Evolutionary conservation across 2,797 vertebrate genomes (phyloP), one percentile per base, ranked within the genome.

Genomic region (Aphelocoma californica): DNA sequence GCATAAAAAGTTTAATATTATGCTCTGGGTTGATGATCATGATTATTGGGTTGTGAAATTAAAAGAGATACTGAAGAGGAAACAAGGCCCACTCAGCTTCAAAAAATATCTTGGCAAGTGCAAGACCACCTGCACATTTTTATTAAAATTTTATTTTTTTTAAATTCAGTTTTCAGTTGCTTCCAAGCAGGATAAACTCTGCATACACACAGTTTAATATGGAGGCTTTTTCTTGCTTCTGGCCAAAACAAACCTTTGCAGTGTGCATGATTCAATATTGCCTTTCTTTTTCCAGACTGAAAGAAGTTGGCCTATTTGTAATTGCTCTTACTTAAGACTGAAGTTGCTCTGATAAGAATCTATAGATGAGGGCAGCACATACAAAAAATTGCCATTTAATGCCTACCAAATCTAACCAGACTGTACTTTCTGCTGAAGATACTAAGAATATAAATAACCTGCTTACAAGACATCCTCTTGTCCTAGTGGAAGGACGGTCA

Each of bases 361-460:
- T 86, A 57, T 67, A 94, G 62, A 13, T 90, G 32, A 95, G 84
- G 70, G 45, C 84, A 94, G 64, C 38, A 66, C 69, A 28, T 93
- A 86, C 21, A 81, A 78, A 91, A 61, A 88, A 51, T 6, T 54
- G 48, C 80, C 48, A 25, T 83, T 86, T 90, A 66, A 57, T 96
- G 90, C 84, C 61, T 93, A 95, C 83, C 58, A 95, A 92, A 73
- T 40, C 40, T 88, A 92, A 80, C 84, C 53, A 70, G 70, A 40
- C 48, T 85, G 79, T 85, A 64, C 40, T 96, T 97, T 87, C 86
- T 96, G 92, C 71, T 84, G 69, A 82, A 48, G 54, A 34, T 56
- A 60, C 47, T 95, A 86, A 93, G 66, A 97, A 60, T 94, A 88
- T 86, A 95, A 94, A 96, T 96, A 96, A 93, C 77, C 40, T 97